These are phyloP conservation scores for Drosophila kepulauana DNA, from an alignment of 1,140 invertebrate species.

Conservation along the genomic window DNA sequence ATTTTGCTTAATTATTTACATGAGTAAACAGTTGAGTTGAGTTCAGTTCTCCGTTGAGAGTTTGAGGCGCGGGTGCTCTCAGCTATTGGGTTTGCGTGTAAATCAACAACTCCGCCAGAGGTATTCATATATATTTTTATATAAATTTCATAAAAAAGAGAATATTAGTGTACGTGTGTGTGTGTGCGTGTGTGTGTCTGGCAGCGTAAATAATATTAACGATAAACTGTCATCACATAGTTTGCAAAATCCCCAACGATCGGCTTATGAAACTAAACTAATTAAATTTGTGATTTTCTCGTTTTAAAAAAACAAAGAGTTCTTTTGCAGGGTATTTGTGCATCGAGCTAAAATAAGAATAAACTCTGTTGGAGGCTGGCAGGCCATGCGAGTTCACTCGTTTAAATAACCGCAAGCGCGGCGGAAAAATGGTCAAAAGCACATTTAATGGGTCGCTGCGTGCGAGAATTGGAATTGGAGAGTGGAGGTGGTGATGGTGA, in stretches of 20 bases:
- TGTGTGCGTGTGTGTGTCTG: no score
- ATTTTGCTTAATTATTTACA: constrained; percentile 82
- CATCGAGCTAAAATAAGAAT: neutral
- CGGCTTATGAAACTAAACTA: constrained; percentile 1
- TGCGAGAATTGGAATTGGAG: constrained; percentile 25
- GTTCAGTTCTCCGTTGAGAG: constrained; percentile 16
- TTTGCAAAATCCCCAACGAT: neutral
- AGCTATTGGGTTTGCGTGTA: constrained; percentile 28
- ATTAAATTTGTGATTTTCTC: neutral
- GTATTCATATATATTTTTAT: constrained; percentile 10
- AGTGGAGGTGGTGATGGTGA: neutral
- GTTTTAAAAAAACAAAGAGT: neutral
- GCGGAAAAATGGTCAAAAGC: constrained; percentile 75
- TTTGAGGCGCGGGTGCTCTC: constrained; percentile 3
- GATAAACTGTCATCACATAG: neutral
- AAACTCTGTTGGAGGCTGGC: neutral
- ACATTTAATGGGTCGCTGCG: constrained; percentile 66
- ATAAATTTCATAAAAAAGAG: neutral
- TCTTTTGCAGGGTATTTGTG: neutral
- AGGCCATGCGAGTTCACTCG: constrained; percentile 31
- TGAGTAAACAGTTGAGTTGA: constrained; percentile 79
- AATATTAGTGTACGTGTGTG: neutral
- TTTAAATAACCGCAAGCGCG: constrained; percentile 74
- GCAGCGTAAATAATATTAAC: neutral
- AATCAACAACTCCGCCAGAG: constrained; percentile 5